phyloP scores from a whole-genome alignment of 2,113 vertebrate species.

The Hypocryptadius cinnamomeus region DNA sequence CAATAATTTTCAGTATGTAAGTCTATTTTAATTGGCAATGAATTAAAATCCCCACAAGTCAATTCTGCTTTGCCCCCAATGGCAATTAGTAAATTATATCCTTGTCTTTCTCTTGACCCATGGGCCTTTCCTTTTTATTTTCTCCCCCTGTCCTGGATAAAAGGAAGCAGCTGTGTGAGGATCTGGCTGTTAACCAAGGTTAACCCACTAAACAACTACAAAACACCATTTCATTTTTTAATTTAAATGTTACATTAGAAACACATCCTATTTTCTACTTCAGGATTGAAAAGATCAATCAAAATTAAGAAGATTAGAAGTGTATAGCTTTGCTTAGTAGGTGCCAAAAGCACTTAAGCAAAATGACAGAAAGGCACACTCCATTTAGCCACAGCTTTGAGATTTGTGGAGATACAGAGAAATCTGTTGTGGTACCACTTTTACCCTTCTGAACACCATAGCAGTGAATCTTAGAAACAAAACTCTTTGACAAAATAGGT shows the following conservation, averaged over 20 bases:
- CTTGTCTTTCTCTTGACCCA: neutral
- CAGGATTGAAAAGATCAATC: constrained; percentile 21
- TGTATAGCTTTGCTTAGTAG: neutral
- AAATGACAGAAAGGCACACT: neutral
- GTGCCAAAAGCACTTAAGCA: constrained; percentile 8
- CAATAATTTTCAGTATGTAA: neutral
- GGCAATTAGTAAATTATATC: neutral
- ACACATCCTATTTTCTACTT: neutral
- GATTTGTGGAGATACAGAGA: neutral
- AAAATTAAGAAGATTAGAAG: constrained; percentile 1
- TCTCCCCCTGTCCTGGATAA: neutral
- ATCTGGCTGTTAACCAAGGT: neutral
- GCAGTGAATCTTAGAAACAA: neutral
- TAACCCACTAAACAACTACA: neutral
- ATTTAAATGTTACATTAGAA: neutral
- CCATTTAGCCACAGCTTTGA: neutral
- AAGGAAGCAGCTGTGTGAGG: neutral
- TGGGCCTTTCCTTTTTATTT: neutral
- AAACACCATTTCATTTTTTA: neutral
- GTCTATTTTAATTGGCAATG: neutral
- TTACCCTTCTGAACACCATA: neutral
- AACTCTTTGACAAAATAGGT: neutral
- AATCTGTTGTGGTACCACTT: neutral
- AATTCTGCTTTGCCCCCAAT: neutral
- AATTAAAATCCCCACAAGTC: neutral